Evolutionary conservation across 2,888 invertebrate species (phyloP).

Genomic region (Loripinus fragilis): DNA sequence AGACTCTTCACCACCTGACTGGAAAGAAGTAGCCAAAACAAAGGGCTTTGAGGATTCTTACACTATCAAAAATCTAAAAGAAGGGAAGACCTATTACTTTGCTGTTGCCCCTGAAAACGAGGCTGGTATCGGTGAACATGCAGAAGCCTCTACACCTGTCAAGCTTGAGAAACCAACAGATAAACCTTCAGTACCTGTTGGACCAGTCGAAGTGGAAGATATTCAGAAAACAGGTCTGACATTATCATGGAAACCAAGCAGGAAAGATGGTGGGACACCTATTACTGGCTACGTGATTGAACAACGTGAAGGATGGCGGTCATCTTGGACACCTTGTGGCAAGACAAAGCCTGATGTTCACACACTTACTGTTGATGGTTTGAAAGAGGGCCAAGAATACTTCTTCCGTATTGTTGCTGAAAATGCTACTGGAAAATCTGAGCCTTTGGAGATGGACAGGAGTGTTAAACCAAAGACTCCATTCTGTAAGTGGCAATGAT

Average conservation of each 20-base stretch:
- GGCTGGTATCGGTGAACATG: constrained; percentile 86
- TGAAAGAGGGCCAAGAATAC: constrained; percentile 92
- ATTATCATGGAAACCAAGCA: constrained; percentile 75
- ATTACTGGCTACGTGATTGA: constrained; percentile 92
- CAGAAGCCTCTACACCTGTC: constrained; percentile 67
- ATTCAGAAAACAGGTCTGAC: constrained; percentile 66
- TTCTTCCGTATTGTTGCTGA: constrained; percentile 93
- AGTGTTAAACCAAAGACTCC: constrained; percentile 76
- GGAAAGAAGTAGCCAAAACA: constrained; percentile 71
- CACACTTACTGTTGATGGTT: constrained; percentile 83
- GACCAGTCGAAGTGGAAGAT: constrained; percentile 71
- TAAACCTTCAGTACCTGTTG: constrained; percentile 73
- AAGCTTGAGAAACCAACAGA: constrained; percentile 75
- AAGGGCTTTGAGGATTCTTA: constrained; percentile 67
- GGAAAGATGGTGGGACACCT: constrained; percentile 91
- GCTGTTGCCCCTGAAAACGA: constrained; percentile 94
- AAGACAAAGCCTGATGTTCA: constrained; percentile 84
- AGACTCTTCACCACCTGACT: constrained; percentile 58
- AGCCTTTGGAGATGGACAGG: constrained; percentile 85
- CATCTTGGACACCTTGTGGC: constrained; percentile 71
- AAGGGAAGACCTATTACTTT: constrained; percentile 88
- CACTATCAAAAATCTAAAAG: constrained; percentile 66
- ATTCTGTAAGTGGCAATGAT: constrained; percentile 75
- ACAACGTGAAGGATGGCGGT: constrained; percentile 87
- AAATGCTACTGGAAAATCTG: constrained; percentile 93